Conservation (phyloP, 2,797 vertebrate species). For the Masticophis lateralis region DNA sequence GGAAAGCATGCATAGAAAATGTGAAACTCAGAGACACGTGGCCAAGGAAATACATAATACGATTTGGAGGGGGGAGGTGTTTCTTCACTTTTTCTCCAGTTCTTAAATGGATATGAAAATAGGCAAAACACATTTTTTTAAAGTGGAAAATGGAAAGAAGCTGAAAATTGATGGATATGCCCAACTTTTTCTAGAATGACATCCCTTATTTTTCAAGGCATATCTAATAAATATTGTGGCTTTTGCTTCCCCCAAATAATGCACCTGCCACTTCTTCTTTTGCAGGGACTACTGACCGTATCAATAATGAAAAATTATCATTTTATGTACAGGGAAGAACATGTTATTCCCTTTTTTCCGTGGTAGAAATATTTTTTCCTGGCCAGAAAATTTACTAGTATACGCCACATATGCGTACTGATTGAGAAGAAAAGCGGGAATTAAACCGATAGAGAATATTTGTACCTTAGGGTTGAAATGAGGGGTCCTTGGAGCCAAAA, state of each 20-base stretch:
- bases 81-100: not conserved
- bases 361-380: not conserved
- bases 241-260: not conserved
- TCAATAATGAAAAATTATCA: not conserved
- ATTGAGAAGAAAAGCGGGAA: not conserved
- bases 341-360: not conserved
- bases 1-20: not conserved
- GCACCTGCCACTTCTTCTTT: not conserved
- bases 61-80: not conserved
- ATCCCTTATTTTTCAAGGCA: not conserved
- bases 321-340: not conserved
- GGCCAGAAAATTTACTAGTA: not conserved
- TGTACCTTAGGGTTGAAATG: not conserved
- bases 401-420: not conserved
- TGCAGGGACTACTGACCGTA: not conserved
- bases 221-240: not conserved
- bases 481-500: not conserved
- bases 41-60: not conserved
- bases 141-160: not conserved
- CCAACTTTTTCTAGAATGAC: not conserved
- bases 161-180: not conserved
- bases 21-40: not conserved
- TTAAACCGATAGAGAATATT: not conserved
- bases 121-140: not conserved
- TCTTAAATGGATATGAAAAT: not conserved